Evolutionary conservation across 2,888 invertebrate genomes (phyloP), one percentile per base, ranked within the genome.

Genomic region (Apomyelois bistriatella): DNA sequence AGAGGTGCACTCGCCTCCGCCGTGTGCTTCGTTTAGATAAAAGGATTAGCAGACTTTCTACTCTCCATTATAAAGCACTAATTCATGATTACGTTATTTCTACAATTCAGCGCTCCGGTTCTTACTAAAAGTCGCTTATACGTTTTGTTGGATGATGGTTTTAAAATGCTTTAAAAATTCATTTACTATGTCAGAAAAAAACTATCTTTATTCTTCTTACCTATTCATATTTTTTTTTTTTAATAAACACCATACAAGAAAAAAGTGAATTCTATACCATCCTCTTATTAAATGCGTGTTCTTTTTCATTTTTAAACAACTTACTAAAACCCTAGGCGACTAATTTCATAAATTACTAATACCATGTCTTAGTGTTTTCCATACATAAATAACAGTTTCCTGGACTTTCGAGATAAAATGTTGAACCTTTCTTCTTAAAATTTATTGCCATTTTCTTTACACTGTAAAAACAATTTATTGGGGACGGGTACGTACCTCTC

Each of bases 11-110:
- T 70, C 69, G 64, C 68, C 71, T 65, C 68, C 67, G 60, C 75
- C 78, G 82, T 71, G 79, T 84, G 85, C 76, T 79, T 71, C 73
- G 71, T 74, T 76, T 70, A 79, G 85, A 85, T 85, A 85, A 83
- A 83, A 73, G 84, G 84, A 82, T 84, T 84, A 83, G 65, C 75
- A 78, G 72, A 74, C 74, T 79, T 77, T 75, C 77, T 76, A 66
- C 69, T 70, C 70, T 64, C 72, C 66, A 74, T 68, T 72, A 64
- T 66, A 70, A 68, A 56, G 42, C 55, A 57, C 58, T 61, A 56
- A 66, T 63, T 59, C 53, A 58, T 57, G 54, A 58, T 61, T 58
- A 60, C 56, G 58, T 57, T 57, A 54, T 58, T 57, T 52, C 58
- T 43, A 52, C 56, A 54, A 52, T 53, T 62, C 55, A 53, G 38